These are phyloP conservation scores for Nasonovia ribisnigri DNA, from an alignment of 2,888 invertebrate species.

Conservation along the genomic window DNA sequence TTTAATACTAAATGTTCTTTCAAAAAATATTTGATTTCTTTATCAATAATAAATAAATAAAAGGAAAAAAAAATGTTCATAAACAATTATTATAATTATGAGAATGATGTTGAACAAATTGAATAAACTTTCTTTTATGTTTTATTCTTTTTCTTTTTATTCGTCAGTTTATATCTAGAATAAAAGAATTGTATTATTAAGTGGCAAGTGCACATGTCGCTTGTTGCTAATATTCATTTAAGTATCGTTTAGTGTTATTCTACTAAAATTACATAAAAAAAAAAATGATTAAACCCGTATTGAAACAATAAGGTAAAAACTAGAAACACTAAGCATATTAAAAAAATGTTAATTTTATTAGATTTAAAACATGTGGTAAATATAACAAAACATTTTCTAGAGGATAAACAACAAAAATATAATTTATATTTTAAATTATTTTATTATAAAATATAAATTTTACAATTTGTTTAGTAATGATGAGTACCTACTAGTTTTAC, in stretches of 20 bases:
- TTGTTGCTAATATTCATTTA: background rate
- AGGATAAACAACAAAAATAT: background rate
- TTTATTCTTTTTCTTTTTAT: background rate
- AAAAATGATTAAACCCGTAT: background rate
- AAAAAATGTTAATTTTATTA: background rate
- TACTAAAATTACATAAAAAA: background rate
- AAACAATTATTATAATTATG: background rate
- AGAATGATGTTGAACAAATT: background rate
- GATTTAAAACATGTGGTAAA: background rate
- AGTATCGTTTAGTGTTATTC: background rate
- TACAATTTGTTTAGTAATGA: background rate
- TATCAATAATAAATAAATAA: background rate
- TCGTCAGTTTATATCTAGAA: background rate
- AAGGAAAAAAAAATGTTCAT: background rate
- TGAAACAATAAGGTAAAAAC: background rate
- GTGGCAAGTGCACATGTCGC: background rate
- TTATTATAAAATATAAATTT: background rate
- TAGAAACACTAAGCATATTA: conserved; percentile 5
- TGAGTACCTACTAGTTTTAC: background rate
- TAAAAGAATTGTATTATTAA: background rate
- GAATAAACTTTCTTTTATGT: background rate
- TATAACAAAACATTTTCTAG: background rate
- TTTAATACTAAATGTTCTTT: background rate
- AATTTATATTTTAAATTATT: background rate
- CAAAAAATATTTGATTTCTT: background rate